A percentile compares a stretch with the other conserved stretches of the same genome.
These are phyloP conservation scores for Lichenostomus cassidix DNA, from an alignment of 2,113 vertebrate species.

Conservation along the genomic window DNA sequence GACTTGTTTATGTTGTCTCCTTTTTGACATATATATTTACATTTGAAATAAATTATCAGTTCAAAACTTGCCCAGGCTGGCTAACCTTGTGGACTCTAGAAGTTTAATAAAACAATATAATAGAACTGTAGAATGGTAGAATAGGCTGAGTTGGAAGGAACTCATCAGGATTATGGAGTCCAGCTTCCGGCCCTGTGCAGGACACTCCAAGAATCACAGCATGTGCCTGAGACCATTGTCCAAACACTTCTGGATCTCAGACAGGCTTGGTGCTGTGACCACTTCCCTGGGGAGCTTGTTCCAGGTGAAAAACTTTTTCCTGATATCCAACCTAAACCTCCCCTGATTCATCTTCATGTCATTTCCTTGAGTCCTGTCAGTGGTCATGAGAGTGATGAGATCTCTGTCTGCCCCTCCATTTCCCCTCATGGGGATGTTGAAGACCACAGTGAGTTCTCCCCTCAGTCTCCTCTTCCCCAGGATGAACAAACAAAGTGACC, in stretches of 20 bases:
- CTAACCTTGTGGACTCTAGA: background rate
- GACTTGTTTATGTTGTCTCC: background rate
- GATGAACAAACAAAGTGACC: background rate
- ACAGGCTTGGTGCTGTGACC: background rate
- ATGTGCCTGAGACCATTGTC: background rate
- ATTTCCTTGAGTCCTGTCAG: background rate
- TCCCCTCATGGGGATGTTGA: background rate
- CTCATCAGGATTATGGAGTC: background rate
- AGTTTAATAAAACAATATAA: background rate
- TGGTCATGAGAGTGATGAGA: no score
- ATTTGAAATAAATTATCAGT: background rate
- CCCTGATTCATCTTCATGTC: background rate
- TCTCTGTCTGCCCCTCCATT: background rate
- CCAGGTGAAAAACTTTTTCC: background rate
- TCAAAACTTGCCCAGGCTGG: background rate
- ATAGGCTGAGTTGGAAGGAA: background rate
- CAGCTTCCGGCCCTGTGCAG: accelerated
- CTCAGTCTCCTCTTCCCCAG: background rate
- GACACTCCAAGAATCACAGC: no score
- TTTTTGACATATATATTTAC: background rate
- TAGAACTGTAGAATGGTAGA: background rate
- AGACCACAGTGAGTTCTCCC: background rate
- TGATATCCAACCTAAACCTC: background rate
- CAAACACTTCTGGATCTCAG: background rate
- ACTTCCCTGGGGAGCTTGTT: background rate